These are phyloP conservation scores for Chloropsis cyanopogon DNA, from an alignment of 2,113 vertebrate species.

Conservation along the genomic window DNA sequence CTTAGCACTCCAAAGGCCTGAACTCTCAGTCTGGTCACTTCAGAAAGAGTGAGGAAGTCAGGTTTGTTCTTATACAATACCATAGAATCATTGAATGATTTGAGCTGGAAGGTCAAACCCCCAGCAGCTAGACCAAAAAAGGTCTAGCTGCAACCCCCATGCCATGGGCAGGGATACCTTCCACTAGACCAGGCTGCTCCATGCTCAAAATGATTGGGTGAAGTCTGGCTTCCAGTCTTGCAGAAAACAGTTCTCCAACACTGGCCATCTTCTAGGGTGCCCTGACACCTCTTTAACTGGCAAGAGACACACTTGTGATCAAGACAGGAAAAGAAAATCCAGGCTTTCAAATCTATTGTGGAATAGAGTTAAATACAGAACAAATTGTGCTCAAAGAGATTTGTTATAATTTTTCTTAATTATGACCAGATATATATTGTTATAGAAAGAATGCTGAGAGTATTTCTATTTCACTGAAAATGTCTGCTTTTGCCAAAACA, in stretches of 20 bases:
- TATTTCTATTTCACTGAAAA: not conserved
- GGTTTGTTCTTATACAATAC: accelerated
- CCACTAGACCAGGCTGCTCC: too few relatives aligned
- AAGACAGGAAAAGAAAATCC: not conserved
- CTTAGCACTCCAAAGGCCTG: not conserved
- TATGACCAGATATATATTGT: not conserved
- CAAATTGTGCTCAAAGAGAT: not conserved
- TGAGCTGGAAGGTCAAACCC: not conserved
- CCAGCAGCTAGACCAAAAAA: too few relatives aligned
- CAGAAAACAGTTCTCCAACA: not conserved
- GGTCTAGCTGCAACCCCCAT: too few relatives aligned
- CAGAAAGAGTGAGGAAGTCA: not conserved
- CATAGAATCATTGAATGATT: not conserved
- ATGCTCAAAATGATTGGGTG: not conserved
- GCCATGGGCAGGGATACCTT: not conserved
- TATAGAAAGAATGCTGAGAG: not conserved
- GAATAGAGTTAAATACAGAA: not conserved
- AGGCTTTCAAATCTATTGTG: not conserved
- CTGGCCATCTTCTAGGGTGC: too few relatives aligned
- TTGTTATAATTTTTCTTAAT: not conserved
- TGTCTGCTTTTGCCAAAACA: not conserved
- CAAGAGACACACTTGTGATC: not conserved
- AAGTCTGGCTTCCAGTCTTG: not conserved
- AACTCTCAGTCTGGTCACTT: not conserved
- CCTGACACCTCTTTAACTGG: not conserved